A percentile compares a stretch with the other conserved stretches of the same genome.
Conservation (phyloP, 2,888 invertebrate species). For the Scaptomyza flava region DNA sequence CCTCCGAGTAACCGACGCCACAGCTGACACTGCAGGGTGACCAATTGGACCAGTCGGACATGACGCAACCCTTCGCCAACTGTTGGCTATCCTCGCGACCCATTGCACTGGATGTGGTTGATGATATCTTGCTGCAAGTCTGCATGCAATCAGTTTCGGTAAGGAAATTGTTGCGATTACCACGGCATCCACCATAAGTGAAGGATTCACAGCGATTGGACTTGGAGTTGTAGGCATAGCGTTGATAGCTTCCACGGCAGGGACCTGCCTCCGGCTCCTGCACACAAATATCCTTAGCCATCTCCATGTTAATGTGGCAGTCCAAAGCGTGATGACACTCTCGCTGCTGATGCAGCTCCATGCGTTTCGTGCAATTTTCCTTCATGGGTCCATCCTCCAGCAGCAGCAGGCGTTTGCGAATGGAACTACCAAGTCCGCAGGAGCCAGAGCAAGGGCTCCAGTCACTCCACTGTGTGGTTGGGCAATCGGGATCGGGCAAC, state of each 20-base stretch:
- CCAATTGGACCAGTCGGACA: constrained; percentile 94
- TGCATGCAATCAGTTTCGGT: constrained; percentile 90
- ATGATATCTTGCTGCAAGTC: constrained; percentile 86
- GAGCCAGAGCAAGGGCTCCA: constrained; percentile 97
- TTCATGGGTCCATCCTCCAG: constrained; percentile 87
- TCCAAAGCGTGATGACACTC: constrained; percentile 88
- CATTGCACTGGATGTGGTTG: neutral
- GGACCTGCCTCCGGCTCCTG: constrained; percentile 92
- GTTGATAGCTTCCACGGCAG: constrained; percentile 93
- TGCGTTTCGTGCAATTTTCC: constrained; percentile 87
- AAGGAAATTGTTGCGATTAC: constrained; percentile 96
- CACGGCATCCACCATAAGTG: constrained; percentile 94
- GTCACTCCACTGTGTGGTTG: constrained; percentile 94
- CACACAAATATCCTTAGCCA: constrained; percentile 94
- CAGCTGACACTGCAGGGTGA: constrained; percentile 92
- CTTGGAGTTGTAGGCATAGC: constrained; percentile 93
- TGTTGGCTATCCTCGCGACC: constrained; percentile 27
- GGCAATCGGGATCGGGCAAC: constrained; percentile 86
- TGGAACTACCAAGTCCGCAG: constrained; percentile 91
- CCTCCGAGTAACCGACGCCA: constrained; percentile 89
- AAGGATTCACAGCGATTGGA: constrained; percentile 93
- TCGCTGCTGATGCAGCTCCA: constrained; percentile 91
- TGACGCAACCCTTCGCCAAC: constrained; percentile 87
- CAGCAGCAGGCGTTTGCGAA: constrained; percentile 89
- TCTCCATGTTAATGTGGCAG: constrained; percentile 89